Evolutionary conservation across 2,797 vertebrate species (phyloP).

Genomic region (Arremon brunneinucha): DNA sequence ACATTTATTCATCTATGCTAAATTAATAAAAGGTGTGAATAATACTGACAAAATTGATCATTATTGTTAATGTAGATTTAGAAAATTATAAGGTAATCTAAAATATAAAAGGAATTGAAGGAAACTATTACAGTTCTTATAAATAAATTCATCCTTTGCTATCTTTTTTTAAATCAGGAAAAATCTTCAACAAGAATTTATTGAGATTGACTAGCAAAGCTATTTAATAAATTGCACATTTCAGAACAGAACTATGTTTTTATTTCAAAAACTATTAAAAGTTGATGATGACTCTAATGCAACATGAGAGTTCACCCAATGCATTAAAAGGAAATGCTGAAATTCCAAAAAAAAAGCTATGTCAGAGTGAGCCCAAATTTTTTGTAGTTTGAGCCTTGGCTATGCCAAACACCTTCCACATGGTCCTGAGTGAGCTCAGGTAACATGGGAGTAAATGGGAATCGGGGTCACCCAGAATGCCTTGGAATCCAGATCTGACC

Average conservation of each 20-base stretch:
- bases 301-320: constrained; percentile 19
- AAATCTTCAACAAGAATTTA: constrained; percentile 72
- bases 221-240: constrained; percentile 70
- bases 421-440: neutral
- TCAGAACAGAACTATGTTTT: constrained; percentile 59
- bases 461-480: neutral
- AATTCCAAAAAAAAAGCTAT: constrained; percentile 22
- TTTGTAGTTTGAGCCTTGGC: neutral
- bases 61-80: constrained; percentile 93
- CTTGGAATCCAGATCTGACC: neutral
- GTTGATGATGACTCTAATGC: constrained; percentile 19
- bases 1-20: constrained; percentile 98
- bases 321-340: constrained; percentile 9
- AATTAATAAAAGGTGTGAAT: constrained; percentile 97
- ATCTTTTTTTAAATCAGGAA: constrained; percentile 65
- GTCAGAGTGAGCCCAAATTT: neutral
- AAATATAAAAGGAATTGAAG: constrained; percentile 88
- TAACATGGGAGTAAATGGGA: neutral
- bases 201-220: constrained; percentile 70
- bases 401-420: neutral
- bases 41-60: constrained; percentile 91
- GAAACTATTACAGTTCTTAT: constrained; percentile 86
- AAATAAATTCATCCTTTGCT: constrained; percentile 80
- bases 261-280: constrained; percentile 43
- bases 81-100: constrained; percentile 95